phyloP scores from a whole-genome alignment of 1,140 invertebrate genomes.

The Geopemphigus sp. region DNA sequence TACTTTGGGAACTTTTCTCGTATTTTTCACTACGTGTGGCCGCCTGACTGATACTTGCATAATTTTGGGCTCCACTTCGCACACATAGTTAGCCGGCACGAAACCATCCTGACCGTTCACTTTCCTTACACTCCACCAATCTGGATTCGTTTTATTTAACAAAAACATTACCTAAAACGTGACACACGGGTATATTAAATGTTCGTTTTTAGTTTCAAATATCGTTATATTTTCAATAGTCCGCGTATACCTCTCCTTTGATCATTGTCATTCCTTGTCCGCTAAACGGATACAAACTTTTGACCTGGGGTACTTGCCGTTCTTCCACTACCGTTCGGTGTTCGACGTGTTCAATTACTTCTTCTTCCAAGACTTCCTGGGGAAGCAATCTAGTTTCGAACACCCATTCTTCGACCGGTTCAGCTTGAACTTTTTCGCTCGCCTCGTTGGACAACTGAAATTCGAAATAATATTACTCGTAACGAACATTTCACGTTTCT shows the following conservation, averaged over 20 bases:
- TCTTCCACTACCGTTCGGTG: constrained; percentile 82
- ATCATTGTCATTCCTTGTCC: constrained; percentile 90
- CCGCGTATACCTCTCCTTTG: constrained; percentile 74
- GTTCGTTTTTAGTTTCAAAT: not conserved
- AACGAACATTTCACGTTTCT: too few species aligned
- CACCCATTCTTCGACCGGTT: constrained; percentile 69
- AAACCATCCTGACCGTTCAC: constrained; percentile 89
- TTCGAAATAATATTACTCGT: not conserved
- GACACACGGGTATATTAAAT: not conserved
- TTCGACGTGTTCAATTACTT: constrained; percentile 80
- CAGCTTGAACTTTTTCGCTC: constrained; percentile 63
- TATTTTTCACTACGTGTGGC: constrained; percentile 76
- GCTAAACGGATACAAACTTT: constrained; percentile 83
- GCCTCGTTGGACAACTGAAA: constrained; percentile 65
- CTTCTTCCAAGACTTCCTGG: constrained; percentile 87
- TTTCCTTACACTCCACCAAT: constrained; percentile 98
- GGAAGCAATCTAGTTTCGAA: constrained; percentile 78
- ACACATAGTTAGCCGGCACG: constrained; percentile 95
- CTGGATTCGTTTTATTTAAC: constrained; percentile 90
- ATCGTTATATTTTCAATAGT: not conserved
- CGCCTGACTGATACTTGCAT: constrained; percentile 78
- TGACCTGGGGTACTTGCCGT: constrained; percentile 83
- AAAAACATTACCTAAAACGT: constrained; percentile 74
- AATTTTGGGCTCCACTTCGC: constrained; percentile 86
- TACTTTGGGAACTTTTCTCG: constrained; percentile 84